Percentiles rank a stretch among this genome's conserved stretches.
Conservation (phyloP, 1,140 invertebrate species). For the Cydia amplana region DNA sequence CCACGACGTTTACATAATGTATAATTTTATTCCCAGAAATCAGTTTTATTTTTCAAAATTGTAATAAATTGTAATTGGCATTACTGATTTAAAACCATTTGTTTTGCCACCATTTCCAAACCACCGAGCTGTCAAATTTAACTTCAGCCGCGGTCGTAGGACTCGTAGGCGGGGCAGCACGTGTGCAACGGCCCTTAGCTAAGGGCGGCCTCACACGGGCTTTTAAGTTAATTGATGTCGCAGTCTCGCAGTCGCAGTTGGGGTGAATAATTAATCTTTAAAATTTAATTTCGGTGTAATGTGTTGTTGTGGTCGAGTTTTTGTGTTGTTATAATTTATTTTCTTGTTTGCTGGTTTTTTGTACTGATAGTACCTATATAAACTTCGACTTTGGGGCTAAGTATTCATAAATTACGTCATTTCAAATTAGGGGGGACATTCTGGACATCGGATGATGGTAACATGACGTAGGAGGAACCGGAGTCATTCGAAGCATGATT, state of each 20-base stretch:
- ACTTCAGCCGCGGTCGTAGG: constrained; percentile 44
- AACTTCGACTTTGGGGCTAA: no score
- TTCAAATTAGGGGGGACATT: no score
- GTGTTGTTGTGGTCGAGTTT: constrained; percentile 9
- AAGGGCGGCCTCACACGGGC: constrained; percentile 67
- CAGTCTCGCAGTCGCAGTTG: constrained; percentile 48
- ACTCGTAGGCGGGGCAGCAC: constrained; percentile 56
- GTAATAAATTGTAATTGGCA: no score
- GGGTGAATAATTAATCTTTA: constrained; percentile 54
- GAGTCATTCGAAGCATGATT: no score
- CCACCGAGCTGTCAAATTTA: neutral
- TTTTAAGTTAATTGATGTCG: constrained; percentile 74
- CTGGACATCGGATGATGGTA: no score
- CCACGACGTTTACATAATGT: no score
- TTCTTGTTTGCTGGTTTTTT: neutral
- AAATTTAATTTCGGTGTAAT: constrained; percentile 31
- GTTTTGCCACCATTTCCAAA: constrained; percentile 8
- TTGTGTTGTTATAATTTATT: neutral
- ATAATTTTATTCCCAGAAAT: no score
- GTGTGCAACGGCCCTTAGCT: constrained; percentile 54
- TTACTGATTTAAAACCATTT: neutral
- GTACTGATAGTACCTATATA: neutral
- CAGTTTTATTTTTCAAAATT: no score
- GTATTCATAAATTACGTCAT: no score
- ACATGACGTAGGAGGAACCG: no score